phyloP scores from a whole-genome alignment of 2,797 vertebrate species.

The Darevskia mixta region DNA sequence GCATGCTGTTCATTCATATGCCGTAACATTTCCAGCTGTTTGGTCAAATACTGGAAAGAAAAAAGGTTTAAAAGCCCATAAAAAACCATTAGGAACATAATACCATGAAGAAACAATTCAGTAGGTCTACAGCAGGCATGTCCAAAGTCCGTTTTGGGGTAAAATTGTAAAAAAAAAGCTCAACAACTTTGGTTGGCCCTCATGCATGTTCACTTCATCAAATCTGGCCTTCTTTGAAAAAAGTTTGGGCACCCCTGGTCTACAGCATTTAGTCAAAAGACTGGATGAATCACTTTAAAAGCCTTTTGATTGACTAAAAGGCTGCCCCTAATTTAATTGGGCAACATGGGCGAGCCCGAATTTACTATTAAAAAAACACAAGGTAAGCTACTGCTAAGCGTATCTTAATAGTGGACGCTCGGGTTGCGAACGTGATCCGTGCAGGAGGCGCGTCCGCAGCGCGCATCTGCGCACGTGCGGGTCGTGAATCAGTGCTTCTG shows the following conservation, averaged over 20 bases:
- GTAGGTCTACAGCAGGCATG: too few species aligned
- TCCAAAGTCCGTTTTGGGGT: too few species aligned
- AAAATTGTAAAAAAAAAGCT: too few species aligned
- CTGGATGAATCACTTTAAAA: neutral
- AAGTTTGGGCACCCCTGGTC: too few species aligned
- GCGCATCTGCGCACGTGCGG: too few species aligned
- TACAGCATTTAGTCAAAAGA: neutral
- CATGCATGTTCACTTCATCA: too few species aligned
- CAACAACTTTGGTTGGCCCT: too few species aligned
- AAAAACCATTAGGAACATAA: conserved; percentile 35
- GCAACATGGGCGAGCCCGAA: neutral
- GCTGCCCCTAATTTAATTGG: neutral
- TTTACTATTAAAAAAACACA: neutral
- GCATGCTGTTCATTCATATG: conserved; percentile 97
- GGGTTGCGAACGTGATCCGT: too few species aligned
- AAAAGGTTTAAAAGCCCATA: neutral
- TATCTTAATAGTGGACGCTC: neutral
- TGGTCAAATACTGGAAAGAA: conserved; percentile 89
- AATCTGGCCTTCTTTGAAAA: too few species aligned
- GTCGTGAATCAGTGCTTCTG: too few species aligned
- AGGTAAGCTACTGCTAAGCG: neutral
- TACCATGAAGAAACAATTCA: neutral
- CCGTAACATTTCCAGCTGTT: conserved; percentile 92
- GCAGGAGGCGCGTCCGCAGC: too few species aligned
- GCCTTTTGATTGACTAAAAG: neutral